Conservation (phyloP, 2,888 invertebrate genomes). For the Stenoptilia bipunctidactyla region DNA sequence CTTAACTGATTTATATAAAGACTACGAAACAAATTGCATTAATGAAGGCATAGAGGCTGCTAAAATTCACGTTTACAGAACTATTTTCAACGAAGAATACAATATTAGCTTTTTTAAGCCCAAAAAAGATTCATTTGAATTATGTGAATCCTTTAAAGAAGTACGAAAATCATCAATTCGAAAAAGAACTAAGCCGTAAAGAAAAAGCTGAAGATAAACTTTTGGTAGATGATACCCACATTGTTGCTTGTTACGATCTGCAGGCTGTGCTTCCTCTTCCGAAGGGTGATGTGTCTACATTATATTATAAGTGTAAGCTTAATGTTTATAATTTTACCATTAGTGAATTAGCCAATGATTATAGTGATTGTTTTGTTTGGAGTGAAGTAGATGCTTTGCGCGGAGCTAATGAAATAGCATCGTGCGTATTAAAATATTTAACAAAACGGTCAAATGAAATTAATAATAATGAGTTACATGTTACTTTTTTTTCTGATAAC, state of each 20-base stretch:
- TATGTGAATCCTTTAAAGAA: slow-evolving; percentile 2
- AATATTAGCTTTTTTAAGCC: slow-evolving; percentile 5
- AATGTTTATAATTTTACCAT: slow-evolving; percentile 16
- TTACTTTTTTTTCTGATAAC: slow-evolving; percentile 13
- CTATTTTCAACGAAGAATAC: slow-evolving; percentile 5
- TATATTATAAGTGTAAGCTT: slow-evolving; percentile 12
- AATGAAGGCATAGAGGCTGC: slow-evolving; percentile 3
- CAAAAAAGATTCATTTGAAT: slow-evolving; percentile 7
- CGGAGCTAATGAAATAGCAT: slow-evolving; percentile 17
- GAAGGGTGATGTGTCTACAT: slow-evolving; percentile 12
- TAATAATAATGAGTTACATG: slow-evolving; percentile 8
- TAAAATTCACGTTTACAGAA: slow-evolving; percentile 1
- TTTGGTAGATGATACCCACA: slow-evolving; percentile 9
- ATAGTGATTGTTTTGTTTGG: slow-evolving; percentile 11
- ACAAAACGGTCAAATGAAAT: slow-evolving; percentile 10
- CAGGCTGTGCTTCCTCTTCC: slow-evolving; percentile 15
- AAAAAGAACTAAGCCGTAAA: slow-evolving; percentile 10
- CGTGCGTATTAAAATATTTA: slow-evolving; percentile 13
- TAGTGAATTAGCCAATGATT: slow-evolving; percentile 13
- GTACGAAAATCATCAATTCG: no score
- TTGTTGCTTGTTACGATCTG: slow-evolving; percentile 13
- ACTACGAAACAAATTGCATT: slow-evolving; percentile 3
- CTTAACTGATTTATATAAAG: slow-evolving; percentile 12
- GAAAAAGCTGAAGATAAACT: slow-evolving; percentile 12
- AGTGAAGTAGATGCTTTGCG: slow-evolving; percentile 13